Conservation (phyloP, 2,113 vertebrate genomes). For the Oryzias woworae region DNA sequence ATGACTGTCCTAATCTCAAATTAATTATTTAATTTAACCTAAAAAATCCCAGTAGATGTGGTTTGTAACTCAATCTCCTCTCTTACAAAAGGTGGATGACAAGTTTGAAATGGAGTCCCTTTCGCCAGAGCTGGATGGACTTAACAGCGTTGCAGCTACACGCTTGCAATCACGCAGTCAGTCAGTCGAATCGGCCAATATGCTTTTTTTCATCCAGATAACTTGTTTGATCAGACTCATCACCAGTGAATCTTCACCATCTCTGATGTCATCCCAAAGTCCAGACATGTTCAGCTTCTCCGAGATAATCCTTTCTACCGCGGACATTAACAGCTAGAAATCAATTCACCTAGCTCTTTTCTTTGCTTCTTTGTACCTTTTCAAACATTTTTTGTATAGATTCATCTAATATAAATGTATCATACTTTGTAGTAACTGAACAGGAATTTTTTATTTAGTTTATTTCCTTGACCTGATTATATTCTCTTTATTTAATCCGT, state of each 20-base stretch:
- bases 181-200: slow-evolving; percentile 14
- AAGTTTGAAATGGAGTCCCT: slow-evolving; percentile 10
- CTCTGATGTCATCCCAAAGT: slow-evolving; percentile 6
- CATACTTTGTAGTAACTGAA: no score
- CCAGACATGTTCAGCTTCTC: slow-evolving; percentile 13
- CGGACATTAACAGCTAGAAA: no score
- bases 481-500: no score
- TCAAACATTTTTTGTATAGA: no score
- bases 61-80: background rate
- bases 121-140: background rate
- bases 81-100: background rate
- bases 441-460: no score
- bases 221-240: slow-evolving; percentile 35
- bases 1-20: no score
- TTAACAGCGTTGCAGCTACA: background rate
- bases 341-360: no score
- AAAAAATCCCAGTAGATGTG: no score
- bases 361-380: no score
- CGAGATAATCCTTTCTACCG: background rate
- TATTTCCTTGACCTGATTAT: no score
- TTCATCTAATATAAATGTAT: no score
- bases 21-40: no score
- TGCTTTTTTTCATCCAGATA: slow-evolving; percentile 27
- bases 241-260: slow-evolving; percentile 15
- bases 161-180: slow-evolving; percentile 28